Evolutionary conservation across 2,797 vertebrate genomes (phyloP).

Genomic region (Saxicola maurus): DNA sequence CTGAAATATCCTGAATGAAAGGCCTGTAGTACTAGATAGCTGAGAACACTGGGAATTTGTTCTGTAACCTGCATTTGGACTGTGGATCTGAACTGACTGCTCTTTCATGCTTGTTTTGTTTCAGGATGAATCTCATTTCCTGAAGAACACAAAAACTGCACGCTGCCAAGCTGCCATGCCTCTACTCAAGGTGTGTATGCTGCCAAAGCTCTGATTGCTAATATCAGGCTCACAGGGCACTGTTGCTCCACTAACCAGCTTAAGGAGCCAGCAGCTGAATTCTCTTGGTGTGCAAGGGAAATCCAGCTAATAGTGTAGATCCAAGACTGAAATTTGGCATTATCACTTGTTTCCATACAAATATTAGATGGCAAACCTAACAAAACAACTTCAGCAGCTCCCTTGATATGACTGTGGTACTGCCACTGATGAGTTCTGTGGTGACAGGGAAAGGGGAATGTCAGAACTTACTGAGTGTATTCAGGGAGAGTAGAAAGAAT

Average conservation of each 20-base stretch:
- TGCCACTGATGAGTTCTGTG: background rate
- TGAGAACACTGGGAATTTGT: background rate
- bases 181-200: slow-evolving; percentile 84
- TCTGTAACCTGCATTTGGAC: background rate
- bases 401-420: background rate
- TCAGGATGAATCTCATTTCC: slow-evolving; percentile 96
- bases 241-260: background rate
- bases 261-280: background rate
- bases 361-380: background rate
- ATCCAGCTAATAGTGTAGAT: background rate
- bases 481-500: background rate
- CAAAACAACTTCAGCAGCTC: background rate
- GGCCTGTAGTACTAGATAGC: background rate
- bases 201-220: background rate
- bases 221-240: background rate
- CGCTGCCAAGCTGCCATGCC: slow-evolving; percentile 90
- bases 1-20: background rate
- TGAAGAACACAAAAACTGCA: slow-evolving; percentile 94
- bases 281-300: background rate
- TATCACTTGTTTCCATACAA: background rate
- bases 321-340: background rate
- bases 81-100: background rate
- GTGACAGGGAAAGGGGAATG: background rate
- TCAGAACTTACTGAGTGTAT: background rate
- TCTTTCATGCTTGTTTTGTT: slow-evolving; percentile 46